phyloP scores from a whole-genome alignment of 2,888 invertebrate species.

The Sussaba pulchella region DNA sequence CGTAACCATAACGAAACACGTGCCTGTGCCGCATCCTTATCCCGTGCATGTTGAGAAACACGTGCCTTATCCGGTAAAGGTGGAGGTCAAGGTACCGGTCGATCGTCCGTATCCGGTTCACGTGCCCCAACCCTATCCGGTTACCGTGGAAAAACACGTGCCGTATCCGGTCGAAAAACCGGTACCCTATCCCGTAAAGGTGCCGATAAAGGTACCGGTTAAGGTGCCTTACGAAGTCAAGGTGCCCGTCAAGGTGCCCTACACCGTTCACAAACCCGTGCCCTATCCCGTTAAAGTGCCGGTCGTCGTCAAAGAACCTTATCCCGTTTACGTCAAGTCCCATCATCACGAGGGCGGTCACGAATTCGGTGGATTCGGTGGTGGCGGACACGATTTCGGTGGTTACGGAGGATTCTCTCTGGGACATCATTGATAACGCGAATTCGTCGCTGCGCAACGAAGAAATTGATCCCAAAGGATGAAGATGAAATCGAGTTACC shows the following conservation, averaged over 20 bases:
- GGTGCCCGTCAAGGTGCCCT: conserved; percentile 77
- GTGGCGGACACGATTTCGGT: conserved; percentile 60
- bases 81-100: conserved; percentile 78
- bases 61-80: conserved; percentile 79
- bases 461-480: background rate
- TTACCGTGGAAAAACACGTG: conserved; percentile 77
- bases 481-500: no score
- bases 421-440: conserved; percentile 68
- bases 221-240: conserved; percentile 74
- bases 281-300: conserved; percentile 76
- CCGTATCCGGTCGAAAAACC: conserved; percentile 77
- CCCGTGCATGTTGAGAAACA: conserved; percentile 80
- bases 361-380: conserved; percentile 64
- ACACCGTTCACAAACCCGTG: conserved; percentile 72
- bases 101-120: conserved; percentile 77
- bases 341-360: conserved; percentile 71
- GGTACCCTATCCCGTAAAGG: conserved; percentile 75
- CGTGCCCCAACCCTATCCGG: conserved; percentile 76
- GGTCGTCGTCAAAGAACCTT: conserved; percentile 73
- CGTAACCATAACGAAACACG: conserved; percentile 80
- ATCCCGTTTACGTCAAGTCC: conserved; percentile 71
- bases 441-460: background rate
- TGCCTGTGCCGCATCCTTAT: conserved; percentile 80
- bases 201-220: conserved; percentile 77
- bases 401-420: conserved; percentile 66